Percentiles rank a stretch among this genome's conserved stretches.
These are phyloP conservation scores for Drosophila trapezifrons DNA, from an alignment of 1,140 invertebrate species.

Conservation along the genomic window DNA sequence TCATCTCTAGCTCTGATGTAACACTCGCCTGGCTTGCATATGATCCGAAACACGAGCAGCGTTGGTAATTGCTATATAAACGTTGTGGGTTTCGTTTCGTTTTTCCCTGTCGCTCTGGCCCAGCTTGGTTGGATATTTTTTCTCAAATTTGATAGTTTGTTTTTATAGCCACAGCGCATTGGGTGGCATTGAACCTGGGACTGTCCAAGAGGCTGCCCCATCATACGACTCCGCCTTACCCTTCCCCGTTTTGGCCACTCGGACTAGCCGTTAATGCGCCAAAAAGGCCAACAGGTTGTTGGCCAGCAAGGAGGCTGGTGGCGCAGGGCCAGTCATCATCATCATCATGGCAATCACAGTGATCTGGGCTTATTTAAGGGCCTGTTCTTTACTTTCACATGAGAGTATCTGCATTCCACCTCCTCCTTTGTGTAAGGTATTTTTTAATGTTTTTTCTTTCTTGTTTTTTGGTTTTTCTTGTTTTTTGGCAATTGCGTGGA, in stretches of 20 bases:
- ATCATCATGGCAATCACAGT: conserved; percentile 60
- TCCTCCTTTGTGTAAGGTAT: conserved; percentile 27
- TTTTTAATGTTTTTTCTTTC: conserved; percentile 10
- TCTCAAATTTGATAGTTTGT: conserved; percentile 73
- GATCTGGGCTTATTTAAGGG: conserved; percentile 71
- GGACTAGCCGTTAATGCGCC: conserved; percentile 74
- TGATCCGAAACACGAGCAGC: conserved; percentile 71
- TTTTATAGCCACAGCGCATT: conserved; percentile 69
- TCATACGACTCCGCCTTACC: conserved; percentile 11
- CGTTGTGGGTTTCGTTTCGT: conserved; percentile 53
- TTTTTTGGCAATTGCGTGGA: conserved; percentile 71
- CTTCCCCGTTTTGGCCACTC: conserved; percentile 7
- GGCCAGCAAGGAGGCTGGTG: conserved; percentile 10
- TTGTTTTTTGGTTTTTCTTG: neutral
- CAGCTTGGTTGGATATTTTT: conserved; percentile 19
- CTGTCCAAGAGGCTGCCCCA: conserved; percentile 38
- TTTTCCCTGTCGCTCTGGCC: conserved; percentile 26
- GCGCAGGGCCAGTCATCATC: conserved; percentile 15
- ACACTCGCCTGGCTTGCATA: conserved; percentile 43
- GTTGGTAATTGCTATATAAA: conserved; percentile 79
- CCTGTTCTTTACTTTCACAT: conserved; percentile 77
- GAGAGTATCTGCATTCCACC: conserved; percentile 50
- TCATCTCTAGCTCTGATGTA: conserved; percentile 42
- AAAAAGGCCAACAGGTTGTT: conserved; percentile 65
- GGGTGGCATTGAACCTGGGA: conserved; percentile 74